Percentiles rank a stretch among this genome's conserved stretches.
Evolutionary conservation across 2,113 vertebrate genomes (phyloP).

Genomic region (Rattus norvegicus): GRCr8 NC_086019.1:182858501-182859000

Average conservation of each 20-base stretch:
- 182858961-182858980: neutral
- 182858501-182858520: neutral
- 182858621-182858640: neutral
- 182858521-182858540: conserved; percentile 1
- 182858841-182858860: neutral
- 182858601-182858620: neutral
- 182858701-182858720: neutral
- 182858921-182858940: neutral
- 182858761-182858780: neutral
- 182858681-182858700: neutral
- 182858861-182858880: neutral
- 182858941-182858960: neutral
- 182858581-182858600: neutral
- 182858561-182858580: neutral
- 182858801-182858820: neutral
- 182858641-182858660: neutral
- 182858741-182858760: neutral
- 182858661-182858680: neutral
- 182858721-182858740: neutral
- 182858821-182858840: neutral
- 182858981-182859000: neutral
- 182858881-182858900: neutral
- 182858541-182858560: neutral
- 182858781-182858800: neutral
- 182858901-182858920: too few species aligned